Evolutionary conservation across 2,888 invertebrate genomes (phyloP), one percentile per base, ranked within the genome.

Genomic region (Celastrina argiolus): DNA sequence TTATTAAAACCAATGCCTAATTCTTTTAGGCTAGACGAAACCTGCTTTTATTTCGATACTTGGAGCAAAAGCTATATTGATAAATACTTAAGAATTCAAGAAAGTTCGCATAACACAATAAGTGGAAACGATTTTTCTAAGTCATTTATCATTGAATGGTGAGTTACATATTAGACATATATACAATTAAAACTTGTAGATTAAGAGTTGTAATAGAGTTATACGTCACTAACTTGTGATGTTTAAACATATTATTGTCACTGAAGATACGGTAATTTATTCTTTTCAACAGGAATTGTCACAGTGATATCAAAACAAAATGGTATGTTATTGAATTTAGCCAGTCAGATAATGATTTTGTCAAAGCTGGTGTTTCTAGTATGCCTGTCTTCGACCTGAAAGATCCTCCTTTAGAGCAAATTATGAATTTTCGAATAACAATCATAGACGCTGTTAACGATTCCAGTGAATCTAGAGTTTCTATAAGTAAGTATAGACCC

Each of bases 271-370:
- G 5, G n/a, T 36, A 4, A 7, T 12, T 14, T n/a, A 22, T 64
- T 6, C 45, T 7, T 51, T 2, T 41, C 41, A 56, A 26, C 58
- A 65, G 65, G 65, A 41, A 56, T 28, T 22, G 5, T 10, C n/a
- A 58, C n/a, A 36, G 56, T 14, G 16, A 63, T 22, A 26, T 45
- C 1, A 63, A 61, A 6, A 67, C 59, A 12, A 61, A 61, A 8
- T 77, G 75, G 76, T 77, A 73, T 56, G 34, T 56, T 5, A 72
- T 78, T 45, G 74, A 75, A 18, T 26, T 71, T 7, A 67, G 63
- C 0, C 72, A 73, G 42, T 45, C 45, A 2, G 63, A 69, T 63
- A 70, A 74, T 0, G 31, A 63, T 8, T 77, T 67, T 45, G 41
- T 68, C 0, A 66, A 70, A 31, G 72, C 68, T 0, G 77, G 77